Base-by-base conservation (phyloP, 35 echinoderm and acorn worm genomes). In the Holothuria glaberrima region DNA sequence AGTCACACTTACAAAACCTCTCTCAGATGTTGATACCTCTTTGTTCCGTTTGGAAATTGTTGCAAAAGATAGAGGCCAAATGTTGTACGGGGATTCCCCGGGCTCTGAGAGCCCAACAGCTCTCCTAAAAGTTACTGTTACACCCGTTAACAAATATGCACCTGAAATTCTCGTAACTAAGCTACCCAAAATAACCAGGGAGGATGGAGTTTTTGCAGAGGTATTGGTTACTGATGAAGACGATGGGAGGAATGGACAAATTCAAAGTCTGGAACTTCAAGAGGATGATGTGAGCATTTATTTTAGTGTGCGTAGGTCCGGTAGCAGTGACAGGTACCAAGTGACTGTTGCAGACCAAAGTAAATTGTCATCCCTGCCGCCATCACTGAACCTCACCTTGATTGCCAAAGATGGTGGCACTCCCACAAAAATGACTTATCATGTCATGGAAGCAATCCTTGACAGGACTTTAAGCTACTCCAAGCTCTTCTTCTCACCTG, bases 11-110 rank as follows among this genome's bases (percentile, higher is more conserved):
- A 99, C 97, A 17, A 93, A 91, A 86, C 91, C 93, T 20, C 77
- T 99, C 52, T 57, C 89, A 68, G 80, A 95, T 41, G 38, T 67
- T 34, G 88, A 88, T 16, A 21, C 61, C 25, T 32, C 66, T 9
- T 30, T 63, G 21, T 92, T 95, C 59, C 65, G 82, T 16, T 75
- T 99, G 16, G 78, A 86, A 29, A 69, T 99, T 76, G 82, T 91
- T 48, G 97, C 97, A 7, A 94, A 91, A 68, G 97, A 99, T 41
- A 90, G 97, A 74, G 97, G 97, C 5, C 88, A 93, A 28, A 95
- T 90, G 80, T 67, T 89, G 0, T 97, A 97, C 66, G 88, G 92
- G 41, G 91, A 92, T 88, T 68, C 87, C 6, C 69, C 87, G 5
- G 68, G 88, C 10, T 79, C 83, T 29, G 68, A 90, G 20, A 91